These are phyloP conservation scores for Sweltsa coloradensis DNA, from an alignment of 1,140 invertebrate species.

Conservation along the genomic window DNA sequence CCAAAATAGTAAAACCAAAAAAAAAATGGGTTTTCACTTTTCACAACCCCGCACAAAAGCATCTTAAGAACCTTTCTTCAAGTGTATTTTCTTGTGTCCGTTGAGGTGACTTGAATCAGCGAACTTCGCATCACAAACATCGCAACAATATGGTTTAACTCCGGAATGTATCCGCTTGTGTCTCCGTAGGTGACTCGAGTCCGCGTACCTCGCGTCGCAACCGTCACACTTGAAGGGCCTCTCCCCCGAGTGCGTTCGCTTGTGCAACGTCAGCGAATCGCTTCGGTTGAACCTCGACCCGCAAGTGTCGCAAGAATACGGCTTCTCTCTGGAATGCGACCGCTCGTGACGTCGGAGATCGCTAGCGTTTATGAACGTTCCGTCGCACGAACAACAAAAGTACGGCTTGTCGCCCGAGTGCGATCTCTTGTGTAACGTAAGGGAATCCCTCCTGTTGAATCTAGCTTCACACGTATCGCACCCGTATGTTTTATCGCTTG, in stretches of 20 bases:
- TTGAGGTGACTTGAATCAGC: too few species aligned
- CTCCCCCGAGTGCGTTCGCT: conserved; percentile 37
- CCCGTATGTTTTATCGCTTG: conserved; percentile 3
- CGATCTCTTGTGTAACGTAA: conserved; percentile 36
- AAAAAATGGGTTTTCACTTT: too few species aligned
- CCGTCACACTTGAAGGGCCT: conserved; percentile 14
- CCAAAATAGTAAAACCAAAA: too few species aligned
- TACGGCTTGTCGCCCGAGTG: conserved; percentile 34
- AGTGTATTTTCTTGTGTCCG: too few species aligned
- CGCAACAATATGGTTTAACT: too few species aligned
- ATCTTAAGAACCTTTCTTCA: too few species aligned
- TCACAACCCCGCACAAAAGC: too few species aligned
- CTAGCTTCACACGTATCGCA: conserved; percentile 30
- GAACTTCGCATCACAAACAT: too few species aligned
- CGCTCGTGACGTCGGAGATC: background rate
- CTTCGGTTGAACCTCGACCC: conserved; percentile 37
- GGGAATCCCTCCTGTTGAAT: conserved; percentile 37
- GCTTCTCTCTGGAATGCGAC: conserved; percentile 5
- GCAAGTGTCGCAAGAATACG: conserved; percentile 21
- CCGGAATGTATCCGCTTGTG: too few species aligned
- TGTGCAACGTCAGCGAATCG: conserved; percentile 37
- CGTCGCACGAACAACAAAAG: background rate
- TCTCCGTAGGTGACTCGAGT: background rate
- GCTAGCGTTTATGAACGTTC: background rate
- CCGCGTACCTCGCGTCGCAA: background rate